Base-by-base conservation (phyloP, 1,140 invertebrate genomes). In the Eueides isabella region DNA sequence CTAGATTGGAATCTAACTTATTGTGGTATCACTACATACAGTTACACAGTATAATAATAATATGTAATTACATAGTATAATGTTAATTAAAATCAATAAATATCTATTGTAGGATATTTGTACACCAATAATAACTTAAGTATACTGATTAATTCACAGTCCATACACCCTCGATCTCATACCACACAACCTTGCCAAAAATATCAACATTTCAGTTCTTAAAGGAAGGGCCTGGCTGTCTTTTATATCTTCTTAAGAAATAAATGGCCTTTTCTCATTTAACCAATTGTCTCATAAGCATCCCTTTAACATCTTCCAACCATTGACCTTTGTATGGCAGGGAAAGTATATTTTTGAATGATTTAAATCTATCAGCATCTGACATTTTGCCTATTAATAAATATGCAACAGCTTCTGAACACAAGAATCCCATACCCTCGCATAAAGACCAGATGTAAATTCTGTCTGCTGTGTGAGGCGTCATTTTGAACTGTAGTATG, bases 361-460 rank as follows among this genome's bases (percentile, higher is more conserved):
- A 87, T 23, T 75, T 76, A n/a, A 85, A 82, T 55, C 94, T 84
- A 23, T 93, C 84, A 2, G 71, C 63, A 61, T 94, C 90, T n/a
- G 75, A 74, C 84, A 94, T 93, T 66, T 92, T 84, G 0, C 87
- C 93, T 29, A 92, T 93, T 35, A 95, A 78, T 19, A 94, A 89
- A 83, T 91, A 95, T 7, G 94, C 94, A 2, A 94, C 89, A n/a
- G 92, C 87, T 85, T 95, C 94, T 1, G 94, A 89, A 75, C 94
- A 92, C 26, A 95, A 86, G 61, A 94, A 91, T 68, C 94, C 94
- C 81, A 94, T 94, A 1, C 94, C 91, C 3, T 95, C 94, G 75
- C 93, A 89, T 19, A 95, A 74, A 2, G 94, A 95, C 94, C 94
- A 95, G 62, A 93, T 87, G 75, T 95, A 95, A 72, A 95, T 94